Conservation (phyloP, 2,888 invertebrate genomes). For the Byasa hedistus region DNA sequence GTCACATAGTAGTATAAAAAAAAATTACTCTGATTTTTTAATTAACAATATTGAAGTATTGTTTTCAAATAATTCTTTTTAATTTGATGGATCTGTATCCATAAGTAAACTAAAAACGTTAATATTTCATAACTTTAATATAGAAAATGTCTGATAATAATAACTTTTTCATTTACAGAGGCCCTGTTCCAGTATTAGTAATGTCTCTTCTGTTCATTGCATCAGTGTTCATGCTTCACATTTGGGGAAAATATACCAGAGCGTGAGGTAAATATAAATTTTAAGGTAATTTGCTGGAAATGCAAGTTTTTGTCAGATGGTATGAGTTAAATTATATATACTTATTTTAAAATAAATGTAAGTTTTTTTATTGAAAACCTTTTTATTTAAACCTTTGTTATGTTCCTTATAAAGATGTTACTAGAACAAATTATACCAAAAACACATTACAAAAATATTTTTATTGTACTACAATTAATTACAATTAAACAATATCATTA, state of each 20-base stretch:
- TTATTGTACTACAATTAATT: background rate
- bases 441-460: constrained; percentile 4
- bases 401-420: too few relatives aligned
- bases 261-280: constrained; percentile 64
- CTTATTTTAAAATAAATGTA: constrained; percentile 54
- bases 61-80: too few relatives aligned
- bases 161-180: constrained; percentile 82
- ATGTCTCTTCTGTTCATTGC: constrained; percentile 99
- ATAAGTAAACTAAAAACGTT: too few relatives aligned
- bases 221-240: constrained; percentile 99
- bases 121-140: too few relatives aligned
- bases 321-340: constrained; percentile 45
- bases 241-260: constrained; percentile 99
- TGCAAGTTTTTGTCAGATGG: constrained; percentile 31
- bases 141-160: background rate
- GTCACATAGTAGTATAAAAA: too few relatives aligned
- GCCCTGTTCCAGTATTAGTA: constrained; percentile 99
- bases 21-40: too few relatives aligned
- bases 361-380: constrained; percentile 30
- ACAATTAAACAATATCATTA: background rate
- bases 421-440: too few relatives aligned
- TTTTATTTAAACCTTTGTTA: constrained; percentile 24
- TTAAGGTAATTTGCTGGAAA: constrained; percentile 29
- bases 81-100: too few relatives aligned
- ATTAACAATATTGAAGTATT: too few relatives aligned